These are phyloP conservation scores for Isichthys henryi DNA, from an alignment of 2,113 vertebrate species.

Conservation along the genomic window DNA sequence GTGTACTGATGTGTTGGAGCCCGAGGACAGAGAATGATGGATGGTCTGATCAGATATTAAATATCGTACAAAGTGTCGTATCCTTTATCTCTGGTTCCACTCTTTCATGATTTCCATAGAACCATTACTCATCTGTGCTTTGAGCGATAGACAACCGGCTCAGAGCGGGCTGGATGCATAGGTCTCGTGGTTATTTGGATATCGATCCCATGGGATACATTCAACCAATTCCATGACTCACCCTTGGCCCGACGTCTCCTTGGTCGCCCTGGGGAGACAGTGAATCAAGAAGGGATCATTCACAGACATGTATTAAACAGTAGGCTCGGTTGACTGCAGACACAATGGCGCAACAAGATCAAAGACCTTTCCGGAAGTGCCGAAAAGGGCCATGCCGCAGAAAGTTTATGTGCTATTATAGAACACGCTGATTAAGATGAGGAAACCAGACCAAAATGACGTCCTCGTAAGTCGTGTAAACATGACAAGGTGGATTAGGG, in stretches of 20 bases:
- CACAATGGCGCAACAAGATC: neutral
- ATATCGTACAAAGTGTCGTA: slow-evolving; percentile 1
- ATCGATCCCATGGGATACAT: neutral
- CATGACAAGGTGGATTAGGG: neutral
- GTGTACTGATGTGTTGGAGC: no score
- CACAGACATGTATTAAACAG: neutral
- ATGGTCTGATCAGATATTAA: slow-evolving; percentile 9
- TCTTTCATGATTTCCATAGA: slow-evolving; percentile 12
- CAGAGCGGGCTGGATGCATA: neutral
- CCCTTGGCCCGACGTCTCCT: slow-evolving; percentile 80
- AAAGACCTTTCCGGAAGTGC: neutral
- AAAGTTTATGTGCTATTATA: neutral
- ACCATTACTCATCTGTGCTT: slow-evolving; percentile 5
- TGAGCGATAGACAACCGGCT: neutral
- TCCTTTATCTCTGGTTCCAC: neutral
- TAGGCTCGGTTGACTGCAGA: neutral
- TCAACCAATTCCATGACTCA: slow-evolving; percentile 52
- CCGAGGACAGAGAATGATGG: neutral
- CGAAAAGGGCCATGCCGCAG: neutral
- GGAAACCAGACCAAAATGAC: neutral
- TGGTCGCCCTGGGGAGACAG: slow-evolving; percentile 71
- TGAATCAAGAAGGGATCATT: slow-evolving; percentile 32
- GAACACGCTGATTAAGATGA: neutral
- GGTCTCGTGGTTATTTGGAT: neutral
- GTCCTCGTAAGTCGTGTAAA: neutral